These are phyloP conservation scores for Drosophila simulans DNA, from an alignment of 1,140 invertebrate genomes.

Conservation along the genomic window DNA sequence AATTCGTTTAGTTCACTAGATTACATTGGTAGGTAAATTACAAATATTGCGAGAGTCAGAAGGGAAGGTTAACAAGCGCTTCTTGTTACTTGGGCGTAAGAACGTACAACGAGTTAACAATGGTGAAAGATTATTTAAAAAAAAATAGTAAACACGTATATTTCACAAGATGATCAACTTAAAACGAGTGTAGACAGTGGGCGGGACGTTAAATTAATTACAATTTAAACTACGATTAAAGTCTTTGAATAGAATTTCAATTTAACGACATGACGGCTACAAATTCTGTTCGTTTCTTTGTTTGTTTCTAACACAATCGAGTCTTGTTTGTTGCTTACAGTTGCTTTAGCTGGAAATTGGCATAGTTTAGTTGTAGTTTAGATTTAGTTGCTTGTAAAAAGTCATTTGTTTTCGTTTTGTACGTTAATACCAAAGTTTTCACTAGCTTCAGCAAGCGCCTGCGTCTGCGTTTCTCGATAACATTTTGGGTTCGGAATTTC, in stretches of 20 bases:
- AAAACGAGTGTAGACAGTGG: slow-evolving; percentile 53
- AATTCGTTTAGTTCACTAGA: slow-evolving; percentile 58
- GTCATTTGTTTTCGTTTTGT: slow-evolving; percentile 71
- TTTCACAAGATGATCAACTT: slow-evolving; percentile 51
- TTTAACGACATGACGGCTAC: slow-evolving; percentile 33
- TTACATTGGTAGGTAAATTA: slow-evolving; percentile 64
- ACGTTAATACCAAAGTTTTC: slow-evolving; percentile 60
- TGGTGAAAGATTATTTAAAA: slow-evolving; percentile 34
- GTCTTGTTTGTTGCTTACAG: slow-evolving; percentile 62
- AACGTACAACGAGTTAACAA: slow-evolving; percentile 80
- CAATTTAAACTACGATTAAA: slow-evolving; percentile 67
- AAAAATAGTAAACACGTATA: slow-evolving; percentile 43
- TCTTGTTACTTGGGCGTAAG: slow-evolving; percentile 58
- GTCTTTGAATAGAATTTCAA: slow-evolving; percentile 69
- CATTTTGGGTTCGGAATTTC: slow-evolving; percentile 26
- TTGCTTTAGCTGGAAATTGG: slow-evolving; percentile 68
- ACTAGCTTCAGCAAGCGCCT: slow-evolving; percentile 59
- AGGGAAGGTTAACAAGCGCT: slow-evolving; percentile 45
- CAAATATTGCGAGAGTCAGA: slow-evolving; percentile 65
- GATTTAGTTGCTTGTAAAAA: slow-evolving; percentile 53
- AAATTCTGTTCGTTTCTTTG: slow-evolving; percentile 40
- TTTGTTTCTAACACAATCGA: slow-evolving; percentile 64
- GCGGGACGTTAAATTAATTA: slow-evolving; percentile 52
- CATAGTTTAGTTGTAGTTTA: slow-evolving; percentile 37
- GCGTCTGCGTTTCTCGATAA: slow-evolving; percentile 54